Conservation (phyloP, 2,888 invertebrate species). For the Alloplasta piceator region DNA sequence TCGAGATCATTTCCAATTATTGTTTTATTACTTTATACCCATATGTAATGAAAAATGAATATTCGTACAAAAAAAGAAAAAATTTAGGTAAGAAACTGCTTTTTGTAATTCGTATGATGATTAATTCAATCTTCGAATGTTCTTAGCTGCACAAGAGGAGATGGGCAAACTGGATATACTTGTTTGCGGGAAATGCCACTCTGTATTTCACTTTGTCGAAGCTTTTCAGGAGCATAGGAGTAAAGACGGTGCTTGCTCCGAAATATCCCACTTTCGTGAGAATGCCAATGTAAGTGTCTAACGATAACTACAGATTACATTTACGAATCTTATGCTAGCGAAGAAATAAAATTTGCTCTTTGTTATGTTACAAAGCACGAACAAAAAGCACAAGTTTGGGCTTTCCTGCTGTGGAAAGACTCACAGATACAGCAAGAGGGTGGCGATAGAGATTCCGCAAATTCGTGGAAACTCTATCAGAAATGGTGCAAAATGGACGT, state of each 20-base stretch:
- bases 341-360: slow-evolving; percentile 7
- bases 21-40: too few species aligned
- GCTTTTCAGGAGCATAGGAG: slow-evolving; percentile 91
- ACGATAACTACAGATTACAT: background rate
- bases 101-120: too few species aligned
- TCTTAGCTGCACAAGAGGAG: slow-evolving; percentile 90
- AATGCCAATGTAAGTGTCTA: slow-evolving; percentile 85
- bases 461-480: slow-evolving; percentile 92
- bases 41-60: too few species aligned
- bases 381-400: slow-evolving; percentile 93
- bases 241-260: slow-evolving; percentile 85
- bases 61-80: too few species aligned
- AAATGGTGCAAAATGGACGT: slow-evolving; percentile 93
- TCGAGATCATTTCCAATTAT: too few species aligned
- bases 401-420: slow-evolving; percentile 92
- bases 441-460: slow-evolving; percentile 85
- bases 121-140: slow-evolving; percentile 18
- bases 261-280: slow-evolving; percentile 87
- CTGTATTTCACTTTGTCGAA: slow-evolving; percentile 91
- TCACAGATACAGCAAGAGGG: slow-evolving; percentile 84
- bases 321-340: slow-evolving; percentile 13
- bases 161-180: slow-evolving; percentile 90
- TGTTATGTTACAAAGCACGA: slow-evolving; percentile 85
- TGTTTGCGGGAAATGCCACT: slow-evolving; percentile 93
- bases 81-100: too few species aligned